Percentiles rank a stretch among this genome's conserved stretches.
phyloP scores from a whole-genome alignment of 2,113 vertebrate species.

The Lathamus discolor region DNA sequence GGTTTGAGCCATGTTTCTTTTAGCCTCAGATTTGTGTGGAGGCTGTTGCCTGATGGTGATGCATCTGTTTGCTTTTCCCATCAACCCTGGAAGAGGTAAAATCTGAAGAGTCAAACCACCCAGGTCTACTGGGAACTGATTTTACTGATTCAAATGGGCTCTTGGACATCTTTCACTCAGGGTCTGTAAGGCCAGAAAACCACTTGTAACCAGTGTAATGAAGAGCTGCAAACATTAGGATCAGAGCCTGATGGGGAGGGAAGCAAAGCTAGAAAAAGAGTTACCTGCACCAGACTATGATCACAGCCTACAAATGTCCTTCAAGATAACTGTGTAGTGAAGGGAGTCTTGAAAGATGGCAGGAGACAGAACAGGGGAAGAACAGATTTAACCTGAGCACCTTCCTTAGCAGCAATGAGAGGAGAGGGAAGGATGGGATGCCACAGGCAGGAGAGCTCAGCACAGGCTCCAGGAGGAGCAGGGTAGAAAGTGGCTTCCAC shows the following conservation, averaged over 20 bases:
- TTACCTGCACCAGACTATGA: not conserved
- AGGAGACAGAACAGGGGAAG: not conserved
- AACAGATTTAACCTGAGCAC: not conserved
- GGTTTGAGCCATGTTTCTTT: not conserved
- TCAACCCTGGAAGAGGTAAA: not conserved
- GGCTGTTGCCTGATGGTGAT: not conserved
- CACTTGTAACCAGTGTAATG: not conserved
- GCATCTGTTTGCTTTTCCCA: not conserved
- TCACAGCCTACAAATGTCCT: not conserved
- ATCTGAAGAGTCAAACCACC: not conserved
- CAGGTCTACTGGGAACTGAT: not conserved
- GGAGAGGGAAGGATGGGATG: not conserved
- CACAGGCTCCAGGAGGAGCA: not conserved
- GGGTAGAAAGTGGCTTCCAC: not conserved
- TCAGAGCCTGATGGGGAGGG: not conserved
- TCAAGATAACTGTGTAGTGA: not conserved
- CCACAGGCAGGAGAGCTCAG: not conserved
- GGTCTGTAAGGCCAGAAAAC: not conserved
- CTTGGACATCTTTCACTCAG: not conserved
- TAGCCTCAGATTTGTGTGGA: not conserved
- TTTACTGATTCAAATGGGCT: not conserved
- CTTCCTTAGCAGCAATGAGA: not conserved
- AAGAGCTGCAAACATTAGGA: not conserved
- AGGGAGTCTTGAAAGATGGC: not conserved
- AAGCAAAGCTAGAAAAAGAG: not conserved